A percentile compares a stretch with the other conserved stretches of the same genome.
Conservation (phyloP, 2,888 invertebrate species). For the Lomographa bimaculata region DNA sequence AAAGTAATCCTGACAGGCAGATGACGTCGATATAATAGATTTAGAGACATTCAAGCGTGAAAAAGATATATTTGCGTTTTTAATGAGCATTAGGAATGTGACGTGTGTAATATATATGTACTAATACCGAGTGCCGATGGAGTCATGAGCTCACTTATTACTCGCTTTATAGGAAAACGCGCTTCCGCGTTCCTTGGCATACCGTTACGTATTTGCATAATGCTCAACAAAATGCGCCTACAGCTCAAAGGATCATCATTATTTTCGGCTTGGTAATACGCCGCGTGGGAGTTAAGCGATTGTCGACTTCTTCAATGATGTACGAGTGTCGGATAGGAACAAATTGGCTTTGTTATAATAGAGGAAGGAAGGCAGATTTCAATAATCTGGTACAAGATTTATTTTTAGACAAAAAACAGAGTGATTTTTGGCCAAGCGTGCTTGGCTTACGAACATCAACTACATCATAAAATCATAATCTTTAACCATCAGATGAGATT, state of each 20-base stretch:
- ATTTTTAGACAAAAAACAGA: too few relatives aligned
- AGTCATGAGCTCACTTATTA: constrained; percentile 63
- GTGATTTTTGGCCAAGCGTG: too few relatives aligned
- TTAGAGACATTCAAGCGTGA: too few relatives aligned
- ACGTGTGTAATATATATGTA: too few relatives aligned
- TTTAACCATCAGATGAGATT: too few relatives aligned
- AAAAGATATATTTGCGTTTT: too few relatives aligned
- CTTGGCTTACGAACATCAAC: too few relatives aligned
- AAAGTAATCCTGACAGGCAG: too few relatives aligned
- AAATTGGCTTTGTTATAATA: neutral
- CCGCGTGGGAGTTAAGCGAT: constrained; percentile 22
- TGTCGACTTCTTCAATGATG: constrained; percentile 17
- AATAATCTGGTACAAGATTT: too few relatives aligned
- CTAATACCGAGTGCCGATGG: constrained; percentile 37
- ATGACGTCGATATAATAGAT: too few relatives aligned
- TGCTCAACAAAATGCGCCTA: constrained; percentile 38
- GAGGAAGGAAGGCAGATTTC: neutral
- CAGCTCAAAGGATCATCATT: constrained; percentile 38
- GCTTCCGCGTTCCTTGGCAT: constrained; percentile 69
- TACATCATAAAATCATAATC: too few relatives aligned
- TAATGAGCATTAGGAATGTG: constrained; percentile 57
- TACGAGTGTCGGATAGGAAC: constrained; percentile 7
- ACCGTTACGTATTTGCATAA: constrained; percentile 63
- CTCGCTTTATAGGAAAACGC: constrained; percentile 71
- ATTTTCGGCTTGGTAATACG: constrained; percentile 29